phyloP scores from a whole-genome alignment of 2,797 vertebrate species.

The Poecilia picta region DNA sequence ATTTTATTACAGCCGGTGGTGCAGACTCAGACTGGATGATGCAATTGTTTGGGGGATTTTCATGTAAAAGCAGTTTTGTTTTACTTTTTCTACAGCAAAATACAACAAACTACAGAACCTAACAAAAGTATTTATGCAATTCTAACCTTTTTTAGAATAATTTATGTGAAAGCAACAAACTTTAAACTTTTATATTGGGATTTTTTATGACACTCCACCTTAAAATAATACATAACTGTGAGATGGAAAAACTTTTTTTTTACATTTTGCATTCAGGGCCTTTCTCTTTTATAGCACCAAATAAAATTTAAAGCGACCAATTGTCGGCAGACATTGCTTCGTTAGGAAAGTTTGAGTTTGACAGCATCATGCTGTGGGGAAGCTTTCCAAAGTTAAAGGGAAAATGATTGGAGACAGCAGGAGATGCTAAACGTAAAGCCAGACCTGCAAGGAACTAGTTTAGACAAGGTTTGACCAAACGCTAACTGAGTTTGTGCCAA shows the following conservation, averaged over 20 bases:
- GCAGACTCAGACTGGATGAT: background rate
- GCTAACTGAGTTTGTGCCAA: background rate
- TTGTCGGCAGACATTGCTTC: background rate
- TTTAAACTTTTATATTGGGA: background rate
- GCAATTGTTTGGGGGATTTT: background rate
- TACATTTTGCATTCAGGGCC: background rate
- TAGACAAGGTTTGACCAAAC: background rate
- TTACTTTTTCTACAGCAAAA: background rate
- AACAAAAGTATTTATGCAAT: background rate
- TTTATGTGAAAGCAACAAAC: background rate
- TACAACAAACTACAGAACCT: background rate
- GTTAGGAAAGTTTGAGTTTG: background rate
- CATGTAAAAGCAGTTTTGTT: background rate
- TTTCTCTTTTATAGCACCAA: background rate
- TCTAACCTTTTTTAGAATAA: background rate
- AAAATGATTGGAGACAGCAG: background rate
- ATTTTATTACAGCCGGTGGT: conserved; percentile 22
- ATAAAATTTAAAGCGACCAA: background rate
- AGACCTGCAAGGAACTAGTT: background rate
- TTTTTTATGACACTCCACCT: background rate
- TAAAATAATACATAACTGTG: background rate
- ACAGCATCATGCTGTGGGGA: background rate
- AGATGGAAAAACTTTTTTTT: background rate
- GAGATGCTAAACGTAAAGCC: background rate
- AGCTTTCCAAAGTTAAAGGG: background rate